These are phyloP conservation scores for Odontomyia ornata DNA, from an alignment of 2,888 invertebrate genomes.

Conservation along the genomic window DNA sequence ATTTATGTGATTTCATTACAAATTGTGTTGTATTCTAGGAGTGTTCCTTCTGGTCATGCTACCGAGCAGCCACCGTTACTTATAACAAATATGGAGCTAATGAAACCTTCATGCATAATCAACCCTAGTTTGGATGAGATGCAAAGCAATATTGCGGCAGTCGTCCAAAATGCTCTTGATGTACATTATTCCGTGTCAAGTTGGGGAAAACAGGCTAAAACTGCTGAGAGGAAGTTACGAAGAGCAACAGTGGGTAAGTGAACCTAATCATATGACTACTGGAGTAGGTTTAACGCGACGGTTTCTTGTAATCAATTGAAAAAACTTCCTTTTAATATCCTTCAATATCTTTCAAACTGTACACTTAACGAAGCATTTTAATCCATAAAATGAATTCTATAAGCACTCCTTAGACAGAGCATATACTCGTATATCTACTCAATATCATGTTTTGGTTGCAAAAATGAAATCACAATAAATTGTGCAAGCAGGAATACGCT, in stretches of 20 bases:
- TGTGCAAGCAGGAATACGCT: too few relatives aligned
- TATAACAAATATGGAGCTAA: slow-evolving; percentile 57
- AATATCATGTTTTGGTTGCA: too few relatives aligned
- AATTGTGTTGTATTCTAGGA: neutral
- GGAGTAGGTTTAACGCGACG: too few relatives aligned
- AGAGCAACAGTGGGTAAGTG: slow-evolving; percentile 56
- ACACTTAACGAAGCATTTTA: too few relatives aligned
- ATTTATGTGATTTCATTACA: neutral
- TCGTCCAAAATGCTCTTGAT: slow-evolving; percentile 74
- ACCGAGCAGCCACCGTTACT: slow-evolving; percentile 53
- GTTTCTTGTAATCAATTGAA: too few relatives aligned
- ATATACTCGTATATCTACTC: too few relatives aligned
- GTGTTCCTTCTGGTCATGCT: neutral
- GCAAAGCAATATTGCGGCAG: slow-evolving; percentile 58
- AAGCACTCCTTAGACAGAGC: too few relatives aligned
- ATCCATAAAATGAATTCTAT: too few relatives aligned
- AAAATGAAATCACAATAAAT: too few relatives aligned
- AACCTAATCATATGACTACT: too few relatives aligned
- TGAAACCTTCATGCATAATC: slow-evolving; percentile 56
- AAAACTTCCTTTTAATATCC: neutral
- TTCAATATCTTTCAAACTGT: neutral
- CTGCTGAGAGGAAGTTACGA: slow-evolving; percentile 56
- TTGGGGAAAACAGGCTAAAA: slow-evolving; percentile 79
- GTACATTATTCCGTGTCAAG: slow-evolving; percentile 76
- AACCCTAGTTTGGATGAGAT: slow-evolving; percentile 58